Conservation (phyloP, 1,140 invertebrate genomes). For the Wasmannia auropunctata region DNA sequence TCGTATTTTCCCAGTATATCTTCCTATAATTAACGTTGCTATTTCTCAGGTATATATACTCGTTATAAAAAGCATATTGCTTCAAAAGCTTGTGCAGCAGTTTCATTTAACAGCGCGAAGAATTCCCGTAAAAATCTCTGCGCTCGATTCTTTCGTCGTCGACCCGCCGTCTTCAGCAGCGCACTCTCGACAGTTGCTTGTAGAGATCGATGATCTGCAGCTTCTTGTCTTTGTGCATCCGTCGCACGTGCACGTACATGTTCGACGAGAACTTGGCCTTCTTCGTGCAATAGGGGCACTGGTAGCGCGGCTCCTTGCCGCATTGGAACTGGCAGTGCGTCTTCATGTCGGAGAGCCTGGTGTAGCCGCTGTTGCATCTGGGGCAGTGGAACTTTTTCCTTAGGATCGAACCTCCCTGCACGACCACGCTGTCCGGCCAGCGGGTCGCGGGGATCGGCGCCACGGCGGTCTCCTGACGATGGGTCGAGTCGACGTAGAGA, state of each 20-base stretch:
- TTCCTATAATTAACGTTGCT: not conserved
- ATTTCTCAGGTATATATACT: not conserved
- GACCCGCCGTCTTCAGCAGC: constrained; percentile 27
- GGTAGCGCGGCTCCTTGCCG: constrained; percentile 92
- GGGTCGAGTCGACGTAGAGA: constrained; percentile 38
- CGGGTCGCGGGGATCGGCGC: constrained; percentile 3
- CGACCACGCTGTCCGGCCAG: constrained; percentile 59
- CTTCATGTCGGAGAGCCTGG: constrained; percentile 76
- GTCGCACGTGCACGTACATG: constrained; percentile 81
- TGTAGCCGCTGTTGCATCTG: constrained; percentile 86
- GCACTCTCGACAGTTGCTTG: constrained; percentile 67
- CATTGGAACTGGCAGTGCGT: constrained; percentile 84
- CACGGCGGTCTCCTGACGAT: constrained; percentile 23
- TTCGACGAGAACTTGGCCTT: constrained; percentile 83
- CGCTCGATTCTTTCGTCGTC: not conserved
- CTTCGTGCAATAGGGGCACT: constrained; percentile 90
- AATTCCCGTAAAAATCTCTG: not conserved
- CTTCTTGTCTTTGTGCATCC: constrained; percentile 75
- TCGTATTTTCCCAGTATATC: not conserved
- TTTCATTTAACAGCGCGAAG: not conserved
- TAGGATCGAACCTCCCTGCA: constrained; percentile 19
- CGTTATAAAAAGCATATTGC: not conserved
- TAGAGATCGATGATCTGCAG: constrained; percentile 76
- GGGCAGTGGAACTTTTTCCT: constrained; percentile 84
- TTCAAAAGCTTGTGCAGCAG: not conserved